Conservation (phyloP, 2,888 invertebrate genomes). For the Pseudococcus longispinus region DNA sequence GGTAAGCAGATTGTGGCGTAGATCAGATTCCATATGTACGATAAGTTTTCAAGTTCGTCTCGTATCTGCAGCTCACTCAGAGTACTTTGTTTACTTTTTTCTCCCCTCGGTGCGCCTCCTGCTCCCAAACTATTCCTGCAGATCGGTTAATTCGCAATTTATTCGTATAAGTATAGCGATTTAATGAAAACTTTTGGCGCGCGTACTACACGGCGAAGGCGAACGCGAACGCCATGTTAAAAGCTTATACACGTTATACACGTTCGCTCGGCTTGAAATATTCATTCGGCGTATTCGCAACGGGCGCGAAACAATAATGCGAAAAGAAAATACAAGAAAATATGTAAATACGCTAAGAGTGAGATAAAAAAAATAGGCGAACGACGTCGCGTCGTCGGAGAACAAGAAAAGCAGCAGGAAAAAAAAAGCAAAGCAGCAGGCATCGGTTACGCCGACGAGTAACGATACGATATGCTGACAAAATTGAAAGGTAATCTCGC, state of each 20-base stretch:
- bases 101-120: background rate
- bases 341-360: constrained; percentile 3
- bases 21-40: background rate
- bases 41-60: background rate
- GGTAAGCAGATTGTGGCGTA: constrained; percentile 30
- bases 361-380: background rate
- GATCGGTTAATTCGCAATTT: constrained; percentile 11
- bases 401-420: background rate
- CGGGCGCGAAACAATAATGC: background rate
- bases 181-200: background rate
- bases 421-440: background rate
- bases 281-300: constrained; percentile 16
- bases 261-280: background rate
- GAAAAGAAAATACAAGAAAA: constrained; percentile 15
- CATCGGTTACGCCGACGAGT: constrained; percentile 6
- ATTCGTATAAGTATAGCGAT: background rate
- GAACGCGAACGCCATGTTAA: background rate
- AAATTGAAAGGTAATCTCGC: constrained; percentile 50
- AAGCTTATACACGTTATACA: constrained; percentile 1
- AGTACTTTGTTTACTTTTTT: background rate
- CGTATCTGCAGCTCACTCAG: background rate
- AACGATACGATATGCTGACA: constrained; percentile 46
- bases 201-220: background rate
- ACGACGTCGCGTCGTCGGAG: no score
- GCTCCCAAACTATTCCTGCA: background rate